A percentile compares a stretch with the other conserved stretches of the same genome.
These are phyloP conservation scores for Leptinotarsa tumamoca DNA, from an alignment of 2,888 invertebrate species.

Conservation along the genomic window DNA sequence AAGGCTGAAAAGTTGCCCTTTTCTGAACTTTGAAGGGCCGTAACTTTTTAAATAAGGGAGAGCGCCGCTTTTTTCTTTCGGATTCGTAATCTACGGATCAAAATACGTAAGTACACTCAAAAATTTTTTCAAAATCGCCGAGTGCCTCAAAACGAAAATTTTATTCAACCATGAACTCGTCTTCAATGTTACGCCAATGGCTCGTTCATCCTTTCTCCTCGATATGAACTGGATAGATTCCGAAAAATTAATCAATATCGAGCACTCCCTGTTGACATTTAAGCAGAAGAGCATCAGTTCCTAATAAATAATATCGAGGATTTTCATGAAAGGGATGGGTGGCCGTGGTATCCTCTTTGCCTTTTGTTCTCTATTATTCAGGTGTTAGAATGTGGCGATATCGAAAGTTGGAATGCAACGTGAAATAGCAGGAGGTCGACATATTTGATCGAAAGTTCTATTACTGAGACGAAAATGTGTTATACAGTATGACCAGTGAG, in stretches of 20 bases:
- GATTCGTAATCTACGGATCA: too few species aligned
- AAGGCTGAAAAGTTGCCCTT: too few species aligned
- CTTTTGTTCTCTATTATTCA: conserved; percentile 20
- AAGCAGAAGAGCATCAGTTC: conserved; percentile 16
- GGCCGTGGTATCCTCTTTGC: conserved; percentile 27
- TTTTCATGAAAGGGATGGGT: conserved; percentile 57
- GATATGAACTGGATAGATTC: conserved; percentile 17
- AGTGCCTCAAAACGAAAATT: too few species aligned
- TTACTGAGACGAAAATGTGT: too few species aligned
- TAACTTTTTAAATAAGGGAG: too few species aligned
- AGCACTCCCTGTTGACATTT: conserved; percentile 33
- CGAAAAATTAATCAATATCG: conserved; percentile 26
- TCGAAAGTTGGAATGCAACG: not conserved
- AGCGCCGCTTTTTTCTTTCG: too few species aligned
- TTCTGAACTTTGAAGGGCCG: too few species aligned
- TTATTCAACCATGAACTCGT: not conserved
- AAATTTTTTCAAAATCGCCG: too few species aligned
- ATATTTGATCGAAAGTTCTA: too few species aligned
- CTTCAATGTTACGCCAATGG: conserved; percentile 7
- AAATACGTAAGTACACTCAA: too few species aligned
- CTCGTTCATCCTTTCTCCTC: conserved; percentile 28
- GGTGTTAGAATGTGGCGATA: conserved; percentile 3
- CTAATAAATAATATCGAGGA: conserved; percentile 30
- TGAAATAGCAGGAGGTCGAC: not conserved
- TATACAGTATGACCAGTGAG: too few species aligned